These are phyloP conservation scores for Gadopsis marmoratus DNA, from an alignment of 2,797 vertebrate species.

Conservation along the genomic window DNA sequence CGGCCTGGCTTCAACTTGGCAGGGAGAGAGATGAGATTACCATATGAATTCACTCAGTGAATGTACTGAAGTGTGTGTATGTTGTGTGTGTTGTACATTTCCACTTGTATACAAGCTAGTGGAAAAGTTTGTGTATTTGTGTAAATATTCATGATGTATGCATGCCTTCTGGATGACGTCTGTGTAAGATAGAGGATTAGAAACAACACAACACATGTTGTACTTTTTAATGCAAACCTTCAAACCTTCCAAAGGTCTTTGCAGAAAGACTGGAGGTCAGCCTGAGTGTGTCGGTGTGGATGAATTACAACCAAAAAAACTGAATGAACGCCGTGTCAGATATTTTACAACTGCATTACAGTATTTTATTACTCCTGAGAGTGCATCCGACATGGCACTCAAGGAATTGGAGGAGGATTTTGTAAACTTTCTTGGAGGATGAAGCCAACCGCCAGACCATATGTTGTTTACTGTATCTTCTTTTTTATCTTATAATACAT, in stretches of 20 bases:
- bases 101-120: constrained; percentile 41
- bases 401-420: constrained; percentile 13
- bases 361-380: constrained; percentile 35
- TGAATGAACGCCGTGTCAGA: constrained; percentile 1
- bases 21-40: constrained; percentile 71
- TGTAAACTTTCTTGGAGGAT: constrained; percentile 14
- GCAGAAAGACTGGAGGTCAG: constrained; percentile 3
- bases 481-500: constrained; percentile 1
- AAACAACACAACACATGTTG: too few species aligned
- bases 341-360: background rate
- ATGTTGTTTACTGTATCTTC: constrained; percentile 16
- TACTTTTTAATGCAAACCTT: constrained; percentile 43
- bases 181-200: constrained; percentile 43
- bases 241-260: background rate
- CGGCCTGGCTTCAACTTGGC: constrained; percentile 69
- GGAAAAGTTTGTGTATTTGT: constrained; percentile 46
- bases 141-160: constrained; percentile 49
- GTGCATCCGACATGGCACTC: constrained; percentile 29
- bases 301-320: constrained; percentile 36
- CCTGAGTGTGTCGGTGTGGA: constrained; percentile 12
- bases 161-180: constrained; percentile 39
- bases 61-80: constrained; percentile 19
- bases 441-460: constrained; percentile 18
- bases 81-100: constrained; percentile 22
- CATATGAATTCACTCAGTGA: constrained; percentile 75